A percentile compares a stretch with the other conserved stretches of the same genome.
phyloP scores from a whole-genome alignment of 1,140 invertebrate species.

The Drosophila rufa region DNA sequence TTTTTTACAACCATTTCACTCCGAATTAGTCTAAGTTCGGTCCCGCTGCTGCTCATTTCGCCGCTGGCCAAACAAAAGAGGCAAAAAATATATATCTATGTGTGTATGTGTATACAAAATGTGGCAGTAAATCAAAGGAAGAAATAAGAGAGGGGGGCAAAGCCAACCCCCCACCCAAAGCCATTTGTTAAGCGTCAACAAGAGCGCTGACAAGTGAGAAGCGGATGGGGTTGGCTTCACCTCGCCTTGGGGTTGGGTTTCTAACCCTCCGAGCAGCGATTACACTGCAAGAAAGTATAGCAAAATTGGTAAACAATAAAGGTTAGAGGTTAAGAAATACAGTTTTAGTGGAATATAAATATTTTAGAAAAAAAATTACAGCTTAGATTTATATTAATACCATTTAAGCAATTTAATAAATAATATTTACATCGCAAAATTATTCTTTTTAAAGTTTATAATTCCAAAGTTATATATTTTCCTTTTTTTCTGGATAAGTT shows the following conservation, averaged over 20 bases:
- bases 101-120: slow-evolving; percentile 52
- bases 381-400: not conserved
- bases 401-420: too few relatives aligned
- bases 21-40: slow-evolving; percentile 58
- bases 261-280: not conserved
- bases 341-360: not conserved
- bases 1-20: slow-evolving; percentile 56
- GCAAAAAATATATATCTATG: slow-evolving; percentile 40
- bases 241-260: slow-evolving; percentile 6
- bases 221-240: slow-evolving; percentile 36
- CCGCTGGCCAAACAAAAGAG: slow-evolving; percentile 26
- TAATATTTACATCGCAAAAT: too few relatives aligned
- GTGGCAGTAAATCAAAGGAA: slow-evolving; percentile 70
- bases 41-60: slow-evolving; percentile 25
- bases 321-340: not conserved
- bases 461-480: not conserved
- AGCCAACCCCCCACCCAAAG: slow-evolving; percentile 20
- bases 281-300: slow-evolving; percentile 1
- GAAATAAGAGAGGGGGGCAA: slow-evolving; percentile 12
- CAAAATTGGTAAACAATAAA: not conserved
- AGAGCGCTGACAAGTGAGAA: slow-evolving; percentile 75
- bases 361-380: too few relatives aligned
- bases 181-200: slow-evolving; percentile 81
- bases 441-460: too few relatives aligned
- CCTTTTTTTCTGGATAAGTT: not conserved